Conservation (phyloP, 2,888 invertebrate species). For the Marasmarcha lunaedactyla region DNA sequence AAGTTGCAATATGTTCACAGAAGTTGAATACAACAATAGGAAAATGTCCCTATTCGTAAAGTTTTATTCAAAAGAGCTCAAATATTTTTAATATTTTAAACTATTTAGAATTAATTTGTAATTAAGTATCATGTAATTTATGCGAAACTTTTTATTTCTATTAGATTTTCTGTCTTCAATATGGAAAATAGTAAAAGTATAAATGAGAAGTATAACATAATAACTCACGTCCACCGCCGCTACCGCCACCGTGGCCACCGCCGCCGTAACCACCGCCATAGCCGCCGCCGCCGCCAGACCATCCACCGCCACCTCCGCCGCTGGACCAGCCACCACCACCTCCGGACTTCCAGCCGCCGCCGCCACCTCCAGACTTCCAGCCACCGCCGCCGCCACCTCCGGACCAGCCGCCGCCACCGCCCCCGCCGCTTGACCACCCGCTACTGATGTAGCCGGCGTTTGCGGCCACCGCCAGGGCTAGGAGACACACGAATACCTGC, state of each 20-base stretch:
- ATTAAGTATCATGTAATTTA: too few species aligned
- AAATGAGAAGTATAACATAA: too few species aligned
- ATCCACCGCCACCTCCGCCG: constrained; percentile 17
- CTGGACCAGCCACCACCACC: constrained; percentile 16
- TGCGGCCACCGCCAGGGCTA: constrained; percentile 45
- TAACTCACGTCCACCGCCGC: too few species aligned
- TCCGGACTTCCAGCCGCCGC: constrained; percentile 16
- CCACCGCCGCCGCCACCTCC: constrained; percentile 24
- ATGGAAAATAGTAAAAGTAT: too few species aligned
- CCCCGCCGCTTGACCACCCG: constrained; percentile 25
- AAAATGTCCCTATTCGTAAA: too few species aligned
- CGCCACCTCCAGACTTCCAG: constrained; percentile 15
- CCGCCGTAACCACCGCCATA: constrained; percentile 16
- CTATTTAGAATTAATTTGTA: too few species aligned
- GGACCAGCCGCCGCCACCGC: constrained; percentile 17
- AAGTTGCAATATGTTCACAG: too few species aligned
- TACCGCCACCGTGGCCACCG: constrained; percentile 15
- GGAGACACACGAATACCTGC: constrained; percentile 57
- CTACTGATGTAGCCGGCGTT: constrained; percentile 47
- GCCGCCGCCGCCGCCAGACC: constrained; percentile 20
- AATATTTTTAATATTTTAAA: too few species aligned
- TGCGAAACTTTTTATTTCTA: too few species aligned
- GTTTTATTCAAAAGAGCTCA: too few species aligned
- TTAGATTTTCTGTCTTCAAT: too few species aligned
- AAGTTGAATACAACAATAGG: too few species aligned